phyloP scores from a whole-genome alignment of 2,797 vertebrate species.

The Myripristis murdjan region DNA sequence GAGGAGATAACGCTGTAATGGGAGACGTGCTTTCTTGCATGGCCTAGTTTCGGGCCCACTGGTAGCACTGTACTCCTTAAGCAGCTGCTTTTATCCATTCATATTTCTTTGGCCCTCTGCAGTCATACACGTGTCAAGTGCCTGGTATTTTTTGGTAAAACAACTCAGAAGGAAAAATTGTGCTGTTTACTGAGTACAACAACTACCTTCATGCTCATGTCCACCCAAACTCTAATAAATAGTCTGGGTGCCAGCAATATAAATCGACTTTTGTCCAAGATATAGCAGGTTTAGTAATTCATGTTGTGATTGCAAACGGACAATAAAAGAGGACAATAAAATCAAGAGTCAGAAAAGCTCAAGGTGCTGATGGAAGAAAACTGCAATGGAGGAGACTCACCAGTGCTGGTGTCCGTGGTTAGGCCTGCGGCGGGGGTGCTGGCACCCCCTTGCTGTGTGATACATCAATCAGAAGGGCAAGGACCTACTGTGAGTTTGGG shows the following conservation, averaged over 20 bases:
- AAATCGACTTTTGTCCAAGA: not conserved
- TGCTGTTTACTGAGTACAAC: not conserved
- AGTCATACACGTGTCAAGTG: not conserved
- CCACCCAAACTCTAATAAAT: not conserved
- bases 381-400: slow-evolving; percentile 78
- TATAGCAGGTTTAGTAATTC: not conserved
- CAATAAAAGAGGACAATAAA: not conserved
- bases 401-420: slow-evolving; percentile 86
- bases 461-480: slow-evolving; percentile 84
- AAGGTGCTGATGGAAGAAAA: not conserved
- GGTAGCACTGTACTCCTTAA: slow-evolving; percentile 5
- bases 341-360: not conserved
- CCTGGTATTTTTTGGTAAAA: not conserved
- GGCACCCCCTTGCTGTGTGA: slow-evolving; percentile 83
- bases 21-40: slow-evolving; percentile 53
- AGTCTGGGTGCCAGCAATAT: not conserved
- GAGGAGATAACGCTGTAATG: slow-evolving; percentile 70
- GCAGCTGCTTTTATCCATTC: slow-evolving; percentile 11
- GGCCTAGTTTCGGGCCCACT: slow-evolving; percentile 57
- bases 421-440: slow-evolving; percentile 81
- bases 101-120: slow-evolving; percentile 2
- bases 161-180: not conserved
- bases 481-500: slow-evolving; percentile 41
- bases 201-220: not conserved
- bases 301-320: not conserved